A percentile compares a stretch with the other conserved stretches of the same genome.
Evolutionary conservation across 2,888 invertebrate genomes (phyloP).

Genomic region (Silvanus unidentatus): DNA sequence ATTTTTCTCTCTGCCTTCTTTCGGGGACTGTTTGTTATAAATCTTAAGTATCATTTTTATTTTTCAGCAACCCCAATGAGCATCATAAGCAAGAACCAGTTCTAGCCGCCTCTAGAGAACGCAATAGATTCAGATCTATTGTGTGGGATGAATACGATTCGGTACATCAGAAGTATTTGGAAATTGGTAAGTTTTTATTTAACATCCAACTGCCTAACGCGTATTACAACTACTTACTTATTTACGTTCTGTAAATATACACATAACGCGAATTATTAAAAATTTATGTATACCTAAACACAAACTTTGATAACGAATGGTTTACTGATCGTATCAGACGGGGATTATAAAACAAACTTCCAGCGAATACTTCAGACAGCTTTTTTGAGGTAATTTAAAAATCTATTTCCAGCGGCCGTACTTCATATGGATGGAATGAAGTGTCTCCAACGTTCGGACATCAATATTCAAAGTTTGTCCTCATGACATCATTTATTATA

Average conservation of each 20-base stretch:
- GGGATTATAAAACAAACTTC: conserved; percentile 19
- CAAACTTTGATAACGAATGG: conserved; percentile 2
- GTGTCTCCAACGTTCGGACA: conserved; percentile 39
- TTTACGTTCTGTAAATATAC: no score
- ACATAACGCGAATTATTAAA: not conserved
- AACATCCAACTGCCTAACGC: no score
- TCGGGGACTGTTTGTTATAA: not conserved
- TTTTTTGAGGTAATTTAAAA: conserved; percentile 34
- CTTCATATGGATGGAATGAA: conserved; percentile 34
- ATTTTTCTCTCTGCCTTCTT: conserved; percentile 2
- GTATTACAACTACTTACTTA: no score
- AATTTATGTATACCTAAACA: not conserved
- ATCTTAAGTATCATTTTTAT: conserved; percentile 17
- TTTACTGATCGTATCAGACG: conserved; percentile 2
- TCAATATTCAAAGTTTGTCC: conserved; percentile 46
- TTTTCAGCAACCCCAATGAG: conserved; percentile 77
- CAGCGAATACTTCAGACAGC: conserved; percentile 27
- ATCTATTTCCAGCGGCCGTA: conserved; percentile 37
- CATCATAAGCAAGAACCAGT: conserved; percentile 71
- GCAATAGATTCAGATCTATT: conserved; percentile 75
- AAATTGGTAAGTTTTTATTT: conserved; percentile 76
- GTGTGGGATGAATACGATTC: conserved; percentile 91
- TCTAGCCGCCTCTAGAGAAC: conserved; percentile 73
- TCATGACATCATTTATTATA: conserved; percentile 44
- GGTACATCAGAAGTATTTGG: conserved; percentile 87